Evolutionary conservation across 2,888 invertebrate species (phyloP).

Genomic region (Erebia aethiops): DNA sequence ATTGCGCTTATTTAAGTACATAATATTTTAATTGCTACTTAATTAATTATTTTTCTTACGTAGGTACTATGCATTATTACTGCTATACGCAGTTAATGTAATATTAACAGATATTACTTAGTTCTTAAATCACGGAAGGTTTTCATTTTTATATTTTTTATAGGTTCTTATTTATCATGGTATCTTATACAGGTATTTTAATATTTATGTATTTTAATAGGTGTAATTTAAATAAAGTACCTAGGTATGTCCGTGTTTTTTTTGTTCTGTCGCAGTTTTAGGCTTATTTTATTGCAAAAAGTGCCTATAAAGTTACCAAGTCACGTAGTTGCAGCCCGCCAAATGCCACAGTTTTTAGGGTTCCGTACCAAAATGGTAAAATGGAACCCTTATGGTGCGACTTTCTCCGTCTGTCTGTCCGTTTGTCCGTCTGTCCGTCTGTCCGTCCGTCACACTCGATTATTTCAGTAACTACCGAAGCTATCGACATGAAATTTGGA

Average conservation of each 20-base stretch:
- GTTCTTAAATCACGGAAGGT: constrained; percentile 1
- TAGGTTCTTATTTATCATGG: too few relatives aligned
- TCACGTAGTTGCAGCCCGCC: not conserved
- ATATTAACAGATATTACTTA: not conserved
- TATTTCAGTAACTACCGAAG: too few relatives aligned
- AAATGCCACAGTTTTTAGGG: not conserved
- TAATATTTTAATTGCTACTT: not conserved
- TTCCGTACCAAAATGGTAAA: too few relatives aligned
- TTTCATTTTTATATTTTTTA: not conserved
- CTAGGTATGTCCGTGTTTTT: not conserved
- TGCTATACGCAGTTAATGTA: not conserved
- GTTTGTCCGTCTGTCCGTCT: too few relatives aligned
- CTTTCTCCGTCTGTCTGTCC: too few relatives aligned
- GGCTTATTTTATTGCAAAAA: not conserved
- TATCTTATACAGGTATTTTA: too few relatives aligned
- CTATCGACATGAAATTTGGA: too few relatives aligned
- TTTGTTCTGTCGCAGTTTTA: not conserved
- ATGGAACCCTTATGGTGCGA: too few relatives aligned
- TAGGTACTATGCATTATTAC: not conserved
- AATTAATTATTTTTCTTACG: not conserved
- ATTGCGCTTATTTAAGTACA: not conserved
- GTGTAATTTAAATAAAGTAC: not conserved
- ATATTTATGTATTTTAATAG: not conserved
- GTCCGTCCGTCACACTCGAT: too few relatives aligned
- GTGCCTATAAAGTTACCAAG: not conserved